phyloP scores from a whole-genome alignment of 1,140 invertebrate genomes.

The Bombyx mandarina region DNA sequence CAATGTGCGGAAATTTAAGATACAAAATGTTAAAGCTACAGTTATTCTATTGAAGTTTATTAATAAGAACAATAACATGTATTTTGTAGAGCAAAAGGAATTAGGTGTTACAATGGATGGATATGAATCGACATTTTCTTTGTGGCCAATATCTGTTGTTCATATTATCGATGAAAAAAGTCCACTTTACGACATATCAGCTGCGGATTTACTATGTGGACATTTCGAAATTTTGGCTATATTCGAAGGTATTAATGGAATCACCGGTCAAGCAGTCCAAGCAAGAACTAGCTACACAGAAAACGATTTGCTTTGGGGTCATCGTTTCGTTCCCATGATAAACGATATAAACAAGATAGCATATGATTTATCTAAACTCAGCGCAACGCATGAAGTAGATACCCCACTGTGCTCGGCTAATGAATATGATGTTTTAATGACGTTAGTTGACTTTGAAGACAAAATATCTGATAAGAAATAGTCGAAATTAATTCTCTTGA shows the following conservation, averaged over 20 bases:
- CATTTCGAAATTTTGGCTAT: constrained; percentile 84
- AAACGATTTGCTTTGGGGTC: constrained; percentile 81
- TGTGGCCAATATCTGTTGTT: constrained; percentile 89
- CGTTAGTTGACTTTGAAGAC: background rate
- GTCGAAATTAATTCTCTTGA: background rate
- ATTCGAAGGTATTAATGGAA: constrained; percentile 81
- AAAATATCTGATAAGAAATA: background rate
- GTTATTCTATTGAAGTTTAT: constrained; percentile 85
- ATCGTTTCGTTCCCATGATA: constrained; percentile 79
- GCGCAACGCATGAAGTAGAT: constrained; percentile 86
- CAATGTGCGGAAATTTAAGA: constrained; percentile 94
- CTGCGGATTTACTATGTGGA: constrained; percentile 83
- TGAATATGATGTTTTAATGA: constrained; percentile 63
- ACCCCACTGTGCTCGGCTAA: constrained; percentile 87
- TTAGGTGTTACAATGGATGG: constrained; percentile 81
- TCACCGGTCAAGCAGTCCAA: constrained; percentile 76
- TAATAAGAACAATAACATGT: constrained; percentile 78
- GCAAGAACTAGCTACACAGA: constrained; percentile 78
- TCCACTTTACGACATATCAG: constrained; percentile 86
- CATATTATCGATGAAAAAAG: constrained; percentile 79
- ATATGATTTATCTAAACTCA: constrained; percentile 86
- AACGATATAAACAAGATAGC: constrained; percentile 84
- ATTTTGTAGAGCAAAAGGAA: constrained; percentile 76
- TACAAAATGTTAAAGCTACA: constrained; percentile 88
- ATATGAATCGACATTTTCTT: constrained; percentile 82